These are phyloP conservation scores for Lypha dubia DNA, from an alignment of 2,888 invertebrate species.

Conservation along the genomic window DNA sequence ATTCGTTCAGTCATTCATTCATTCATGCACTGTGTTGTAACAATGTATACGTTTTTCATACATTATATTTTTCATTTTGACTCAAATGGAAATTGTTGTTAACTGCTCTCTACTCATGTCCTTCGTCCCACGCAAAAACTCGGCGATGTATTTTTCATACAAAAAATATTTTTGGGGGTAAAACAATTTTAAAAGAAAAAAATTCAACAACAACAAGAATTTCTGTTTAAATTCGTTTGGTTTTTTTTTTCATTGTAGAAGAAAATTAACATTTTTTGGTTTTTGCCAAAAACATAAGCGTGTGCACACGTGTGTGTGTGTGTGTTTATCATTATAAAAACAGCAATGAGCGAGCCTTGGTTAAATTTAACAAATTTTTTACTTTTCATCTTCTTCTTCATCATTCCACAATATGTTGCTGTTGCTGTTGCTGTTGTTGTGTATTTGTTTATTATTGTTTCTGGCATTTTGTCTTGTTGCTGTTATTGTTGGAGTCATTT, in stretches of 20 bases:
- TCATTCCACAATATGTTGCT: conserved; percentile 30
- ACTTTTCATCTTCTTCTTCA: conserved; percentile 14
- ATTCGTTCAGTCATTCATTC: too few relatives aligned
- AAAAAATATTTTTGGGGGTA: conserved; percentile 36
- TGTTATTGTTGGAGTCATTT: conserved; percentile 30
- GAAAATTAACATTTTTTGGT: conserved; percentile 62
- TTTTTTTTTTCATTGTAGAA: conserved; percentile 32
- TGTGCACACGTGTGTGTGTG: background rate
- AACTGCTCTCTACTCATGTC: conserved; percentile 23
- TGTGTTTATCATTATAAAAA: conserved; percentile 38
- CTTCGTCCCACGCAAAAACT: conserved; percentile 22
- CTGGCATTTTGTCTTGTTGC: conserved; percentile 29
- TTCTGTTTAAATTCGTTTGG: conserved; percentile 38
- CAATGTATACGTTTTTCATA: conserved; percentile 35
- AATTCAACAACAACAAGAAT: conserved; percentile 25
- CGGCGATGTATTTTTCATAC: conserved; percentile 33
- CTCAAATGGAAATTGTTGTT: conserved; percentile 55
- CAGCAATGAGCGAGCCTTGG: conserved; percentile 42
- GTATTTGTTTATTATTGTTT: conserved; percentile 44
- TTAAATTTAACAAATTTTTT: conserved; percentile 37
- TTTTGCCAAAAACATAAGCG: conserved; percentile 46
- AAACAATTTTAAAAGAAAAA: conserved; percentile 57
- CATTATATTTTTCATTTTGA: conserved; percentile 15
- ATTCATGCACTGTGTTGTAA: conserved; percentile 35
- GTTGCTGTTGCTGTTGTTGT: conserved; percentile 23